These are phyloP conservation scores for Mormyrus hasselquistii DNA, from an alignment of 2,797 vertebrate genomes.

Conservation along the genomic window DNA sequence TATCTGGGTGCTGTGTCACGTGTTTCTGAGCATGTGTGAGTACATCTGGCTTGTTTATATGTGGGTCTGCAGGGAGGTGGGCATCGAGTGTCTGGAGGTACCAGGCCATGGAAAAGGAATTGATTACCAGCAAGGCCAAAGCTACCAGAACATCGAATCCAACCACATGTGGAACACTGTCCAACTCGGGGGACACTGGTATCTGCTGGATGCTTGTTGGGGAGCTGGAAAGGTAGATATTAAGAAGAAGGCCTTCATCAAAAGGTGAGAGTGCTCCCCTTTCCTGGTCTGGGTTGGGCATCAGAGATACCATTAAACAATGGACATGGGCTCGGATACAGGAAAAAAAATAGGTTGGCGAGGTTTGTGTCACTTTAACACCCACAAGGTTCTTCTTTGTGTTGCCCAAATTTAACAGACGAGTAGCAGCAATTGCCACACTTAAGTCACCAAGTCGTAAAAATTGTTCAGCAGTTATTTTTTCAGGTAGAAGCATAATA, in stretches of 20 bases:
- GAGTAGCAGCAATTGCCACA: background rate
- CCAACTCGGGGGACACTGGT: slow-evolving; percentile 63
- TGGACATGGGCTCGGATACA: background rate
- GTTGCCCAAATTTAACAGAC: background rate
- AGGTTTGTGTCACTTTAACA: background rate
- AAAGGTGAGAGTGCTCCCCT: slow-evolving; percentile 54
- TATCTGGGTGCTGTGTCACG: background rate
- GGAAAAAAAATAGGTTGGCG: background rate
- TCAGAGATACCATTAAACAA: background rate
- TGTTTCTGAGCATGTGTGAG: background rate
- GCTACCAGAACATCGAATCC: slow-evolving; percentile 59
- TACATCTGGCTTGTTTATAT: background rate
- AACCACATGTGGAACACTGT: slow-evolving; percentile 73
- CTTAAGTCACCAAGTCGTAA: background rate
- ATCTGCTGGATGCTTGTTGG: slow-evolving; percentile 74
- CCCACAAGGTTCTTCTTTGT: background rate
- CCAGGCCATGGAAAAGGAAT: slow-evolving; percentile 64
- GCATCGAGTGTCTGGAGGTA: slow-evolving; percentile 61
- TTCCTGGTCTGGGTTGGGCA: background rate
- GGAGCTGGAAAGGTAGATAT: slow-evolving; percentile 68
- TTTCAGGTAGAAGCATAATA: background rate
- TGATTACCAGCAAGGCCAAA: slow-evolving; percentile 51
- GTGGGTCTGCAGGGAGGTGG: slow-evolving; percentile 57
- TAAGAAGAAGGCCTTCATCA: slow-evolving; percentile 59
- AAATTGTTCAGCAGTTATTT: background rate